These are phyloP conservation scores for Anodontia alba DNA, from an alignment of 2,888 invertebrate species.

Conservation along the genomic window DNA sequence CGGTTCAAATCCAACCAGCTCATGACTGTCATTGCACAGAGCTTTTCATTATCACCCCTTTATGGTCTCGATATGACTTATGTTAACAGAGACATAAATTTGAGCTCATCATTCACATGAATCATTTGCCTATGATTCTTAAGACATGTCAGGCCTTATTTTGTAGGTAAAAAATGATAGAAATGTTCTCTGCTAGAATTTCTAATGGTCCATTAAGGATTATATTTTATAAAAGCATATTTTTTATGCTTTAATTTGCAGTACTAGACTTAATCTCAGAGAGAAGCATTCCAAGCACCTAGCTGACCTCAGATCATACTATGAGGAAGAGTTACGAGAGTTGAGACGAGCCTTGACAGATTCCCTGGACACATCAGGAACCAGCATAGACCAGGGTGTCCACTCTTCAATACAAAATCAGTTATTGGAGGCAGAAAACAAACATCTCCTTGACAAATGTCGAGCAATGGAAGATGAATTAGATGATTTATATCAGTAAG, in stretches of 20 bases:
- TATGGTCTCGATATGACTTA: too few species aligned
- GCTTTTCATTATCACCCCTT: too few species aligned
- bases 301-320: constrained; percentile 78
- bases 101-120: too few species aligned
- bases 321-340: constrained; percentile 78
- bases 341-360: constrained; percentile 67
- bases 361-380: constrained; percentile 43
- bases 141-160: too few species aligned
- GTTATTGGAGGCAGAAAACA: constrained; percentile 72
- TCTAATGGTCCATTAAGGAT: too few species aligned
- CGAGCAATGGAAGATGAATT: constrained; percentile 71
- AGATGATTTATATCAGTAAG: constrained; percentile 69
- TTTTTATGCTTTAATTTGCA: constrained; percentile 48
- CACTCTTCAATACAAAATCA: constrained; percentile 57
- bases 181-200: too few species aligned
- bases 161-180: too few species aligned
- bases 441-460: constrained; percentile 65
- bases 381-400: constrained; percentile 36
- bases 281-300: constrained; percentile 81
- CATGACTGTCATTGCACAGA: too few species aligned
- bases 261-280: constrained; percentile 71
- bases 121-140: too few species aligned
- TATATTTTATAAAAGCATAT: too few species aligned
- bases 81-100: too few species aligned
- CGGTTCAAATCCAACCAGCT: too few species aligned